Conservation (phyloP, 2,888 invertebrate genomes). For the Caprella mutica region DNA sequence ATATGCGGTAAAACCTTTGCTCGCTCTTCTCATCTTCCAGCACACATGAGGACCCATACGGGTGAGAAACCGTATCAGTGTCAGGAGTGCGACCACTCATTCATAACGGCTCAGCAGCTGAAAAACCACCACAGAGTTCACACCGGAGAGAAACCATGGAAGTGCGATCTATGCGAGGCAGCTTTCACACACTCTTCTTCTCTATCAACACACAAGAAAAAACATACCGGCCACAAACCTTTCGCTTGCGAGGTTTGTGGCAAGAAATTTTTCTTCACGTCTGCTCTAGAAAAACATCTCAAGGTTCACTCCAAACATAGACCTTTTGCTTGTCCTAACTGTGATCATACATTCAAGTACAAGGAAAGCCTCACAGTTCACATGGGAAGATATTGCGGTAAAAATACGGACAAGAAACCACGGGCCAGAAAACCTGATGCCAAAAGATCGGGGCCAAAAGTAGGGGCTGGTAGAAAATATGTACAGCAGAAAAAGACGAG, state of each 20-base stretch:
- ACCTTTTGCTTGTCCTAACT: constrained; percentile 28
- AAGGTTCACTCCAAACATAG: constrained; percentile 33
- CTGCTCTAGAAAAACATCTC: constrained; percentile 32
- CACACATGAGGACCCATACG: constrained; percentile 33
- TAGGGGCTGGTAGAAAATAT: constrained; percentile 32
- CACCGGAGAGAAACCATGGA: constrained; percentile 33
- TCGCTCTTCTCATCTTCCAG: constrained; percentile 32
- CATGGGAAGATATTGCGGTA: constrained; percentile 33
- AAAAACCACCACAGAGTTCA: constrained; percentile 33
- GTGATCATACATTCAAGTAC: constrained; percentile 34
- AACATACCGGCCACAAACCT: constrained; percentile 33
- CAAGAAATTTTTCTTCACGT: constrained; percentile 33
- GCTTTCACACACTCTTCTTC: constrained; percentile 34
- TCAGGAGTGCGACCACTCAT: constrained; percentile 29
- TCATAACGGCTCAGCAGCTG: constrained; percentile 33
- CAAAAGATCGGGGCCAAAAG: constrained; percentile 32
- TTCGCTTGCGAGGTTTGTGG: constrained; percentile 28
- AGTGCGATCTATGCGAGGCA: constrained; percentile 30
- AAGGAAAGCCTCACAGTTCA: constrained; percentile 33
- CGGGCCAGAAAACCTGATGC: constrained; percentile 32
- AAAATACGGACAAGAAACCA: constrained; percentile 27
- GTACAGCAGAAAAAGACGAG: constrained; percentile 31
- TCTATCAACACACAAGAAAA: constrained; percentile 34
- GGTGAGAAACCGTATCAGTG: constrained; percentile 33
- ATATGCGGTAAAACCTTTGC: constrained; percentile 33